Conservation (phyloP, 37 sponge, comb jelly and placozoan genomes). For the Halisarca cf. caerulea region DNA sequence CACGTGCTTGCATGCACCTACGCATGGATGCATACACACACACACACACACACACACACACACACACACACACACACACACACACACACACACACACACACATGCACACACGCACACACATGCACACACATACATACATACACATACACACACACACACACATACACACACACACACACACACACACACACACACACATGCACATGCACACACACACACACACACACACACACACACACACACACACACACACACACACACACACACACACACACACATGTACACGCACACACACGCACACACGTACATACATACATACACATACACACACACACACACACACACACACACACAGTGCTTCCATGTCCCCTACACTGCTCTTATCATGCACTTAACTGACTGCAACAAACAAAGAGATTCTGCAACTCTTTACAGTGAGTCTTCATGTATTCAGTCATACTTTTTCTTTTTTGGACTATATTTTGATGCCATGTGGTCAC, state of each 20-base stretch:
- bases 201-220: conserved; percentile 7
- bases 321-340: not conserved
- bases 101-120: conserved; percentile 15
- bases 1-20: too few species aligned
- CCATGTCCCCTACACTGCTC: conserved; percentile 88
- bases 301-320: not conserved
- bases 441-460: not conserved
- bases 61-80: not conserved
- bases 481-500: not conserved
- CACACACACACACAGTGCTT: conserved; percentile 49
- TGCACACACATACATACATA: conserved; percentile 7
- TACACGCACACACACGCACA: not conserved
- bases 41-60: too few species aligned
- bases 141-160: conserved; percentile 4
- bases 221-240: not conserved
- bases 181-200: conserved; percentile 16
- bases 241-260: not conserved
- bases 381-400: conserved; percentile 73
- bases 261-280: conserved; percentile 12
- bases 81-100: conserved; percentile 25
- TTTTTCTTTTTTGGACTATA: not conserved
- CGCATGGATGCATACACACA: too few species aligned
- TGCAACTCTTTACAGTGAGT: conserved; percentile 76
- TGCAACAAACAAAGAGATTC: conserved; percentile 78
- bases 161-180: conserved; percentile 8